Base-by-base conservation (phyloP, 2,888 invertebrate species). In the Terebella lapidaria region DNA sequence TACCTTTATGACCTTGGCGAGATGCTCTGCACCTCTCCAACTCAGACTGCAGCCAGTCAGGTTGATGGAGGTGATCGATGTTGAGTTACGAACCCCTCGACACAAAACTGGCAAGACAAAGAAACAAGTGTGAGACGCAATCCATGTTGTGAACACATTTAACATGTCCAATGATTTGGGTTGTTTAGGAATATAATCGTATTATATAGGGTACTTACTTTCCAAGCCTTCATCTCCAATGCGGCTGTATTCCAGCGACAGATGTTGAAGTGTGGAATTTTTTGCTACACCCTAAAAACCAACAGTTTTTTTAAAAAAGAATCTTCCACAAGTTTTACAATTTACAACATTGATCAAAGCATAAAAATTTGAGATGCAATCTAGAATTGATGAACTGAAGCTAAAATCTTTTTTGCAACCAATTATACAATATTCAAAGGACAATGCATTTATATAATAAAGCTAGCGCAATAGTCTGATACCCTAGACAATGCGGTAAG, bases 201-300 rank as follows among this genome's bases (percentile, higher is more conserved):
- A 35, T 35, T n/a, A 35, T 35, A 35, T 35, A n/a, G 10, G 53
- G 30, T 42, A 53, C 72, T 71, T 69, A 78, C 78, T 71, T 53
- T 75, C 77, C 22, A 80, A 60, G 1, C 78, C 76, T 24, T 70
- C 67, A 60, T 79, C 79, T 29, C 77, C 79, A 29, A 79, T 72
- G 20, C 70, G 61, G 58, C 79, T 77, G 58, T 66, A 68, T 56
- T 80, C 78, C 56, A 80, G 61, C 0, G 78, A 79, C 28, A 80
- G 60, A 56, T 77, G 75, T 24, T 69, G 70, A 49, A 79, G 61
- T 18, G 74, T 73, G 2, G 58, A 66, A 61, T 74, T 79, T 65
- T 73, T 74, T 10, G 65, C 60, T n/a, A 79, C 56, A 22, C 79
- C 78, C 77, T 78, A 60, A 35, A 35, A 35, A 35, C n/a, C 10